These are phyloP conservation scores for Rhipidura dahli DNA, from an alignment of 2,113 vertebrate genomes.

Conservation along the genomic window DNA sequence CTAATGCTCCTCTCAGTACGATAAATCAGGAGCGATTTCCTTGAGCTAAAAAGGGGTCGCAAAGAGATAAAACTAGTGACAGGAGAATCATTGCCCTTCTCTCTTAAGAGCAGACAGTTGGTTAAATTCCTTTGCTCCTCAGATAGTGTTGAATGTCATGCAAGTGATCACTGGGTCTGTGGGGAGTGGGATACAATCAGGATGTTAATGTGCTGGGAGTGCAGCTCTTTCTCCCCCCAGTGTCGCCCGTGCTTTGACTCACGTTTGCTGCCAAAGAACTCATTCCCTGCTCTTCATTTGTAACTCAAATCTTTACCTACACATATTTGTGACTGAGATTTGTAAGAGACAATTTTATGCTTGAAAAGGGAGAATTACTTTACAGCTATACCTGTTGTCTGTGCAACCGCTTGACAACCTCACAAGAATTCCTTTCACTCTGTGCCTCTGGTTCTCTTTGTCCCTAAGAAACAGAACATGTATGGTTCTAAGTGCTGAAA, in stretches of 20 bases:
- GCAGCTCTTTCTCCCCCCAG: not conserved
- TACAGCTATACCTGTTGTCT: conserved; percentile 50
- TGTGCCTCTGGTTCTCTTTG: conserved; percentile 14
- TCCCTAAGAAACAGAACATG: conserved; percentile 3
- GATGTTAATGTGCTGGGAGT: not conserved
- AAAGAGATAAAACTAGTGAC: not conserved
- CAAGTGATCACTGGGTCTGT: not conserved
- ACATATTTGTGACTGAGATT: conserved; percentile 1
- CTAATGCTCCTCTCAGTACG: not conserved
- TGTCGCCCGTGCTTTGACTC: not conserved
- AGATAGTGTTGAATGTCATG: not conserved
- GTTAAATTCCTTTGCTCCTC: conserved; percentile 7
- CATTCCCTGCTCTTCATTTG: not conserved
- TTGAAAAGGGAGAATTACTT: conserved; percentile 33
- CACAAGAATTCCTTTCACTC: not conserved
- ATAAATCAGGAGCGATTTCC: not conserved
- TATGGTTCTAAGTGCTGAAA: conserved; percentile 18
- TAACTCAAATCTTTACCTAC: not conserved
- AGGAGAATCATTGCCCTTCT: conserved; percentile 1
- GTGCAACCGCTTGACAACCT: not conserved
- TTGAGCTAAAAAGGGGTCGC: not conserved
- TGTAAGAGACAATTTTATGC: conserved; percentile 52
- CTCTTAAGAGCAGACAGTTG: not conserved
- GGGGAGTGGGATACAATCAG: not conserved
- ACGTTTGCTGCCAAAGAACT: conserved; percentile 1